Base-by-base conservation (phyloP, 2,888 invertebrate genomes). In the Morinoia aosen region DNA sequence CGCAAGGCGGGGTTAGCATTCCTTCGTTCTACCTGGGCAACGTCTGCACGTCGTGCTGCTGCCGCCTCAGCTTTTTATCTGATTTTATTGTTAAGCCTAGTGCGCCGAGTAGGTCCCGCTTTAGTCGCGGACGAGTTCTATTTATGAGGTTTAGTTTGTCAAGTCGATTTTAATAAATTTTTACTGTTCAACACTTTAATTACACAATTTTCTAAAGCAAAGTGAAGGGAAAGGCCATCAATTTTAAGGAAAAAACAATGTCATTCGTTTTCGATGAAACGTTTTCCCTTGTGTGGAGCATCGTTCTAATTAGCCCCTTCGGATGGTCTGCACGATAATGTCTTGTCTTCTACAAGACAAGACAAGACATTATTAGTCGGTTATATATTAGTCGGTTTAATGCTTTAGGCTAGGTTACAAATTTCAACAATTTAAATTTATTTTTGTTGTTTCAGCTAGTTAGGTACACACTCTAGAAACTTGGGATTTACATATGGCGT, bases 31-130 rank as follows among this genome's bases (percentile, higher is more conserved):
- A 90, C 40, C 14, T 48, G 39, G 48, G 40, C 40, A 0, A 8
- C 16, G 40, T 14, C 90, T 90, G 90, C 48, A 19, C 90, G 40
- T 11, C 40, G 40, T 10, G 40, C 90, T 90, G 90, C 40, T 39
- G 48, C 90, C 48, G 64, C 64, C 64, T 16, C n/a, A 39, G 48
- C 90, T 14, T 90, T 11, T 90, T 90, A 90, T 90, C 90, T 90
- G 90, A 90, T 90, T 90, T 90, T 40, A 48, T 90, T 48, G 90
- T 90, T 90, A 90, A 90, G 90, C 90, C 90, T 90, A 90, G 76
- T 33, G 76, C 33, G 76, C 76, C 76, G 33, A 76, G 76, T 33
- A 33, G 76, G 76, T 33, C 0, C 76, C 48, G 64, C 33, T 3
- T 40, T 90, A 90, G 40, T 90, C 40, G 39, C 48, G 90, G 90